Evolutionary conservation across 2,888 invertebrate species (phyloP), one percentile per base, ranked within the genome.

Genomic region (Peribatodes rhomboidaria): DNA sequence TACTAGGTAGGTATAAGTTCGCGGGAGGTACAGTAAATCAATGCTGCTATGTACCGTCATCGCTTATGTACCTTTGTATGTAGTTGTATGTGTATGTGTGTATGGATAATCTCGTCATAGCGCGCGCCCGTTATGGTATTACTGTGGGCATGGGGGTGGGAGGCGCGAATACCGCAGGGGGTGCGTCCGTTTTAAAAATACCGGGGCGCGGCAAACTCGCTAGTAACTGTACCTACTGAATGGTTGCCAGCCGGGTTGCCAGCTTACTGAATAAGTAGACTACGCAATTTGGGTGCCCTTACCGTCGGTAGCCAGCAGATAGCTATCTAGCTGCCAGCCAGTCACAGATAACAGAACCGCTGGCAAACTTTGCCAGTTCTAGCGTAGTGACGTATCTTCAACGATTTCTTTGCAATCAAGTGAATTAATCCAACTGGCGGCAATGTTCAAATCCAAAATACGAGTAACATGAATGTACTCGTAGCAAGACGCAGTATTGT

Each of bases 51-150:
- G 84, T 89, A 89, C 57, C 87, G 87, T 89, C 70, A 85, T 69
- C 76, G 83, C 72, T 72, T 89, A 91, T 92, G 77, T 92, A 87
- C 77, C 87, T 90, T 89, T 86, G 87, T 86, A 90, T 89, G 86
- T 35, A 72, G 65, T 85, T 87, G 86, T 86, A 78, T 68, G 85
- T 87, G 85, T 86, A 79, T 59, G 65, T 76, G 75, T 81, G 80
- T 80, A 86, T 86, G 86, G 79, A 93, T 93, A 92, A 93, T 93
- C 92, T 92, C 92, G 91, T 92, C 92, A 92, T 92, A 92, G 90
- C 90, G 87, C 87, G 88, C 91, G 85, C 92, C 92, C 91, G 92
- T 91, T 92, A 93, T 93, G 92, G 92, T 89, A 92, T 92, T 89
- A 92, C 91, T 88, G 90, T 87, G 88, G 88, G 86, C 33, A 50